A percentile compares a stretch with the other conserved stretches of the same genome.
Conservation (phyloP, 2,888 invertebrate species). For the Ormyrus pomaceus region DNA sequence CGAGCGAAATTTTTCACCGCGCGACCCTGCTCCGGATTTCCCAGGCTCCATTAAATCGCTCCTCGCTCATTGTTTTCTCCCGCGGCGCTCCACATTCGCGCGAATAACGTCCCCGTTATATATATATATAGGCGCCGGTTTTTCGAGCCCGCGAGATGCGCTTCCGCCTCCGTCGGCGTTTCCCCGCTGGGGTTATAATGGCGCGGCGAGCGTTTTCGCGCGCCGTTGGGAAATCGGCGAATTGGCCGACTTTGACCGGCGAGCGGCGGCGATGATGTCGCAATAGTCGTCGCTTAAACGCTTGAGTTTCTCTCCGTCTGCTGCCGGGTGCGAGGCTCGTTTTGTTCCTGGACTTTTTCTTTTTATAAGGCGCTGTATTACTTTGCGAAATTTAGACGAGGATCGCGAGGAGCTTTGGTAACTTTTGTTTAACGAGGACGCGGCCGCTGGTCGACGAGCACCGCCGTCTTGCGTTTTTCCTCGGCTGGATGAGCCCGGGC, state of each 20-base stretch:
- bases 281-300: neutral
- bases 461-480: neutral
- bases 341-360: neutral
- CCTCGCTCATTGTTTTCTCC: slow-evolving; percentile 1
- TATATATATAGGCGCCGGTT: neutral
- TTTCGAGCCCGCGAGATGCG: neutral
- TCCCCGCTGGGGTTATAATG: too few relatives aligned
- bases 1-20: too few relatives aligned
- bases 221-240: too few relatives aligned
- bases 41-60: slow-evolving; percentile 24
- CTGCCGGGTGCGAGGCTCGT: neutral
- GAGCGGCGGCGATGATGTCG: too few relatives aligned
- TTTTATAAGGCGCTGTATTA: neutral
- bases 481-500: neutral
- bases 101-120: neutral
- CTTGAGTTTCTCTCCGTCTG: neutral
- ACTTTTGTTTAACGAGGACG: slow-evolving; percentile 27
- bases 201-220: too few relatives aligned
- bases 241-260: too few relatives aligned
- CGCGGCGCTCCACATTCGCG: neutral
- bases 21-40: slow-evolving; percentile 54
- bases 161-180: too few relatives aligned
- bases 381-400: slow-evolving; percentile 27
- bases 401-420: slow-evolving; percentile 2
- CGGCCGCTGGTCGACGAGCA: neutral